Base-by-base conservation (phyloP, 2,888 invertebrate genomes). In the Sarcophaga carnaria region DNA sequence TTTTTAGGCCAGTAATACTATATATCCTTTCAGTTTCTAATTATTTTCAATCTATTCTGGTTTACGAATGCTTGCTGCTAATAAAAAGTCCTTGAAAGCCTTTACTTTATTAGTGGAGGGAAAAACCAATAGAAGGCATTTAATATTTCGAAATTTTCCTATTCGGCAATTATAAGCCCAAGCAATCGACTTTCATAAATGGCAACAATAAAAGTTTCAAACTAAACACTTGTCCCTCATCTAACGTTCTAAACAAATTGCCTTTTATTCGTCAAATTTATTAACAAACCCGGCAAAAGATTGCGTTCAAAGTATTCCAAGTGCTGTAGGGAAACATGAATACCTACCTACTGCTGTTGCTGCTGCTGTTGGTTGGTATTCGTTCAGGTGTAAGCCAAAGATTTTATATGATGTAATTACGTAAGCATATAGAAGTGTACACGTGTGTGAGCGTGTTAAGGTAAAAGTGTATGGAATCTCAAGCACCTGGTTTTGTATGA, bases 401-500 rank as follows among this genome's bases (percentile, higher is more conserved):
- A 37, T 37, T 10, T 14, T 25, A n/a, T 67, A 37, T 17, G 54
- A 49, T n/a, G n/a, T 54, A 54, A 54, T 54, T 54, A 54, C 17
- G 54, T 54, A 17, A 14, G 54, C 17, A 14, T 49, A 63, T 47
- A 59, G 17, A 25, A 2, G 37, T 63, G 27, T 25, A 14, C 62
- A n/a, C 49, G 63, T 67, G 12, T 59, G 67, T 47, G 14, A 17
- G 49, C 25, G 54, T 67, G 25, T 25, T 64, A 22, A 25, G 75
- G 63, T 72, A 17, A 66, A 60, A 69, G 25, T 67, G 72, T 60
- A 45, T 75, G 74, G 75, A 81, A 75, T 81, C 69, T 81, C 75
- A 67, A 81, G 69, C 80, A 81, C 74, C 80, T 81, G 75, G 20
- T 60, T 81, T 54, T 60, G 74, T 47, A 69, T 60, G 59, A 71